Evolutionary conservation across 1,140 invertebrate genomes (phyloP), one percentile per base, ranked within the genome.

Genomic region (Theocolax elegans): DNA sequence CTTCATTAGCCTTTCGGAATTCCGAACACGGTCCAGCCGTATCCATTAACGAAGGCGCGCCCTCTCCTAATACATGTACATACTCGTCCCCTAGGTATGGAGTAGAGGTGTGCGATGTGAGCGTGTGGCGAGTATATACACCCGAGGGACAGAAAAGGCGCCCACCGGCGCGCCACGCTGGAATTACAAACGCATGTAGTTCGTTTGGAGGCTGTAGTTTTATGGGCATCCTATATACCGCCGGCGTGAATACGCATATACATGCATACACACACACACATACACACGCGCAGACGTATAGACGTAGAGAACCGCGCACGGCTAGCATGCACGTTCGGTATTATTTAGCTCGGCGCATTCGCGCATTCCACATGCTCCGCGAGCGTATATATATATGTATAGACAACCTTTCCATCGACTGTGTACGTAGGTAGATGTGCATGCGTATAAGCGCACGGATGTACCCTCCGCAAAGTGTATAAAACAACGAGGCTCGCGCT

Each of bases 151-250:
- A 67, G 35, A 62, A 29, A 48, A 31, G 65, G 72, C 27, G 48
- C 44, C 44, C 38, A 27, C 21, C 40, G 13, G 10, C 10, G 13
- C 21, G 70, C 38, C 67, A 21, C 15, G 67, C 54, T 71, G 73
- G 76, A 77, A 83, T 81, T 80, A 83, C 79, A 77, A 83, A 80
- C 78, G 76, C 72, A 71, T 76, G 75, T 78, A 79, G 77, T 84
- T 81, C 77, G 75, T 77, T 80, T 77, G 75, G 78, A 79, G 66
- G 71, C 72, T 71, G 73, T 74, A 58, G 73, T 76, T 81, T 70
- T 70, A 77, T 66, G 74, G 69, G 64, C 71, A 68, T 68, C 48
- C 49, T 59, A 65, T 65, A 67, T 65, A 72, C 53, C 71, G 17
- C 58, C 31, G 21, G 9, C 42, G 19, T 10, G 21, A 1, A 9